Conservation (phyloP, 92 coral and sea anemone species). For the Isaurus tuberculatus region DNA sequence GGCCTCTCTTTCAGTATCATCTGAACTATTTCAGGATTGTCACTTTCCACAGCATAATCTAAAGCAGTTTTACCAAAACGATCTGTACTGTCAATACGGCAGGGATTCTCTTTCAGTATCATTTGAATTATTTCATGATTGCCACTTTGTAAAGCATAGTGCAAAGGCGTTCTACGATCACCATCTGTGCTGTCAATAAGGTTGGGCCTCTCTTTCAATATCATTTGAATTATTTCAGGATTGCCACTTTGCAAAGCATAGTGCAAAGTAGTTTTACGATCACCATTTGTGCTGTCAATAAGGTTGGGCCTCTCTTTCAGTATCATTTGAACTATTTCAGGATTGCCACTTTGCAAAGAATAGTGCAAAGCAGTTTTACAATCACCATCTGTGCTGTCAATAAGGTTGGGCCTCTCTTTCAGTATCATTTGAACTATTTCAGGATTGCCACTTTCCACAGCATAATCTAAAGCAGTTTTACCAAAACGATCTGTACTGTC, state of each 20-base stretch:
- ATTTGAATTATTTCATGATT: no score
- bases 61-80: not conserved
- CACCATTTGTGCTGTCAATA: not conserved
- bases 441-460: not conserved
- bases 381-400: not conserved
- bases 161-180: no score
- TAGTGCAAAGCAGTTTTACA: not conserved
- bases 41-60: not conserved
- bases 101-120: not conserved
- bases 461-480: not conserved
- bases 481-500: no score
- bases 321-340: conserved; percentile 5
- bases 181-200: no score
- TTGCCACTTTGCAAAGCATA: not conserved
- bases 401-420: not conserved
- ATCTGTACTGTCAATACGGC: not conserved
- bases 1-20: not conserved
- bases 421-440: not conserved
- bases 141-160: no score
- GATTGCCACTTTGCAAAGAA: not conserved
- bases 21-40: not conserved
- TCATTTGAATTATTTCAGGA: not conserved
- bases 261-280: not conserved
- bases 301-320: not conserved
- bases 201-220: no score